Percentiles rank a stretch among this genome's conserved stretches.
phyloP scores from a whole-genome alignment of 2,113 vertebrate genomes.

The Myrmophylax atrothorax region DNA sequence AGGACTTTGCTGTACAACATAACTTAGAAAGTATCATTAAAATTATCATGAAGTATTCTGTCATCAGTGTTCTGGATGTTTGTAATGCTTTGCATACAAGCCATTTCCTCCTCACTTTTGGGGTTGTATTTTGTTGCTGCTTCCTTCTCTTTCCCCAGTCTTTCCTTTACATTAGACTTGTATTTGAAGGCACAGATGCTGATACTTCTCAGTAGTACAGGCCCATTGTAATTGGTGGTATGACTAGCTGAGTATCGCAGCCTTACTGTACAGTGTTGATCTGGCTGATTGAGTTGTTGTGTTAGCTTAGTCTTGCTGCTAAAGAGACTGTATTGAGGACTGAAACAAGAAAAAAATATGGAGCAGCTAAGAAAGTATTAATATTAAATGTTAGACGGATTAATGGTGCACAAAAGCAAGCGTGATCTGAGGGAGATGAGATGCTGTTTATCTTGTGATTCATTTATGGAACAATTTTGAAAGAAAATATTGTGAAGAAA shows the following conservation, averaged over 20 bases:
- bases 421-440: background rate
- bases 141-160: background rate
- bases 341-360: background rate
- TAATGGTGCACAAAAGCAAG: background rate
- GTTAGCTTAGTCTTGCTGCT: background rate
- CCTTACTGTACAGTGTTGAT: background rate
- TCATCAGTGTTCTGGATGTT: background rate
- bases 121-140: background rate
- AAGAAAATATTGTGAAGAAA: background rate
- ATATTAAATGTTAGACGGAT: background rate
- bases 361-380: background rate
- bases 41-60: background rate
- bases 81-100: background rate
- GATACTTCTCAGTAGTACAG: background rate
- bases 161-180: background rate
- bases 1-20: background rate
- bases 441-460: background rate
- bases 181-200: background rate
- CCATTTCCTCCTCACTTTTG: background rate
- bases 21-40: background rate
- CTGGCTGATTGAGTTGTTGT: background rate
- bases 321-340: background rate
- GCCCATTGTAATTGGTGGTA: background rate
- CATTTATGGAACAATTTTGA: background rate
- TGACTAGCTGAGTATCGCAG: background rate